Percentiles rank a stretch among this genome's conserved stretches.
These are phyloP conservation scores for Oscheius sp. DNA, from an alignment of 2,888 invertebrate species.

Conservation along the genomic window DNA sequence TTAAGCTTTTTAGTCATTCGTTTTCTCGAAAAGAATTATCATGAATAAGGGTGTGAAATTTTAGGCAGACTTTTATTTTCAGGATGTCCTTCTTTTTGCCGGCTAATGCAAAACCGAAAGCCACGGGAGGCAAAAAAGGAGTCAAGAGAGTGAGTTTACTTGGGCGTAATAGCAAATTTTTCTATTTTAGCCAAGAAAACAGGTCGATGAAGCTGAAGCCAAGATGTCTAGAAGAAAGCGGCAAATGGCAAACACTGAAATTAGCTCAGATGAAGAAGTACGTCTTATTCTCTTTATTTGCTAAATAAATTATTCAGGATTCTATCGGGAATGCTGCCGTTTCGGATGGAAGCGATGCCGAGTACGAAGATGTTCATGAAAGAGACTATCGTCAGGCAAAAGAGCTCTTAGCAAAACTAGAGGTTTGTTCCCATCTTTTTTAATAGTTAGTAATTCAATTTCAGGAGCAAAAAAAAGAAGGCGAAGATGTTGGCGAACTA, in stretches of 20 bases:
- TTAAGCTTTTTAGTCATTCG: background rate
- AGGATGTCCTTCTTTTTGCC: constrained; percentile 49
- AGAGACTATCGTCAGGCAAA: constrained; percentile 61
- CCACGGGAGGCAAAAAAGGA: background rate
- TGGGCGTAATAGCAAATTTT: background rate
- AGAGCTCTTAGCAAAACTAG: constrained; percentile 56
- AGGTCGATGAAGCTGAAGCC: constrained; percentile 40
- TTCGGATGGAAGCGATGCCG: constrained; percentile 51
- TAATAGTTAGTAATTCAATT: background rate
- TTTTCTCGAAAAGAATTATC: background rate
- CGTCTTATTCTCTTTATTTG: background rate
- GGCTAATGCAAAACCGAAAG: constrained; percentile 23
- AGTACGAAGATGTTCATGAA: constrained; percentile 60
- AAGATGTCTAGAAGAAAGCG: constrained; percentile 41
- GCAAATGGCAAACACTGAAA: constrained; percentile 44
- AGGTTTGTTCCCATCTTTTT: constrained; percentile 35
- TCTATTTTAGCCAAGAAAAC: constrained; percentile 15
- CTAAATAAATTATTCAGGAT: constrained; percentile 33
- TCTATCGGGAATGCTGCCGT: constrained; percentile 37
- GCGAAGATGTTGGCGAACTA: constrained; percentile 41
- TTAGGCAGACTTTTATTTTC: background rate
- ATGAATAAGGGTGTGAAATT: background rate
- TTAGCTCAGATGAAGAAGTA: constrained; percentile 41
- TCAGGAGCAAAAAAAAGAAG: constrained; percentile 26
- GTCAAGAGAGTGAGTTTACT: constrained; percentile 26